phyloP scores from a whole-genome alignment of 2,888 invertebrate species.

The Alloplasta piceator region DNA sequence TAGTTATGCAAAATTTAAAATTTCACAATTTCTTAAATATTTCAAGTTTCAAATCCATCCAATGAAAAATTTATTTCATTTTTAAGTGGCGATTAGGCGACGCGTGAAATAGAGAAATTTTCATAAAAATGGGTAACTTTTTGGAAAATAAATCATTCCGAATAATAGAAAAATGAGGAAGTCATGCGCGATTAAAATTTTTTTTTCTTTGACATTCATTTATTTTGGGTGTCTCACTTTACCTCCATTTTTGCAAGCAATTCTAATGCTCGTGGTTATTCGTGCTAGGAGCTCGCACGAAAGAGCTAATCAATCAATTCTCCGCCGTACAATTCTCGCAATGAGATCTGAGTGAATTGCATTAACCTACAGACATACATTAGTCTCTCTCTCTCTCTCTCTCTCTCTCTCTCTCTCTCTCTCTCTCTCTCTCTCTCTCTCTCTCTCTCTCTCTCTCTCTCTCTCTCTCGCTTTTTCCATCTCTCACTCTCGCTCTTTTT shows the following conservation, averaged over 20 bases:
- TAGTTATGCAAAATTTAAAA: no score
- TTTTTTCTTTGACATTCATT: no score
- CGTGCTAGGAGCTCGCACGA: slow-evolving; percentile 67
- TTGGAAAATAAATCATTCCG: no score
- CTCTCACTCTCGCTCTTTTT: slow-evolving; percentile 28
- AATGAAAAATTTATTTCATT: neutral
- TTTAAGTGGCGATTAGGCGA: no score
- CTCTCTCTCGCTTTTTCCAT: slow-evolving; percentile 3
- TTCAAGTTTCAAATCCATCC: no score
- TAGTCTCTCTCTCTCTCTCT: slow-evolving; percentile 61
- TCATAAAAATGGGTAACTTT: no score
- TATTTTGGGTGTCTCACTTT: no score
- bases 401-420: slow-evolving; percentile 33
- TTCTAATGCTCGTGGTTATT: slow-evolving; percentile 37
- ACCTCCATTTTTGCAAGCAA: neutral
- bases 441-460: slow-evolving; percentile 27
- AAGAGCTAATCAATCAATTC: slow-evolving; percentile 83
- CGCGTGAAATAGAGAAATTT: no score
- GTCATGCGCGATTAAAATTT: no score
- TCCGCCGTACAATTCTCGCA: slow-evolving; percentile 79
- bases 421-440: slow-evolving; percentile 8
- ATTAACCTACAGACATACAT: slow-evolving; percentile 83
- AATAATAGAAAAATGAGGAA: no score
- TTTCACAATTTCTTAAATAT: no score
- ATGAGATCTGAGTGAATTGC: slow-evolving; percentile 82